These are phyloP conservation scores for Ostrea denselamellosa DNA, from an alignment of 1,140 invertebrate genomes.

Conservation along the genomic window DNA sequence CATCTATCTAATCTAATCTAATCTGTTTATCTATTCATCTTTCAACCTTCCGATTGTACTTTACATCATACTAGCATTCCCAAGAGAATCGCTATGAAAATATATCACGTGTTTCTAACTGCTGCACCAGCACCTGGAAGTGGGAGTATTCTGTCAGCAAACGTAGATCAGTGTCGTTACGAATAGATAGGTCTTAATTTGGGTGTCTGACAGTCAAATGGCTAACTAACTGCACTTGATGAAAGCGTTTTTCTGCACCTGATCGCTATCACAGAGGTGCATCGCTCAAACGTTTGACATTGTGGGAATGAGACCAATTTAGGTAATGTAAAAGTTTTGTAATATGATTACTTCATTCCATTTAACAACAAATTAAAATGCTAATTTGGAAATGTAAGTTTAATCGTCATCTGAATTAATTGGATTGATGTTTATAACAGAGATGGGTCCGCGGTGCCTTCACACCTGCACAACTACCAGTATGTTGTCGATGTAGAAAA, in stretches of 20 bases:
- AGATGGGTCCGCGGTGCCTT: background rate
- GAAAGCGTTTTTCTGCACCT: constrained; percentile 34
- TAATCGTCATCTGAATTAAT: constrained; percentile 25
- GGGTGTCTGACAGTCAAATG: constrained; percentile 27
- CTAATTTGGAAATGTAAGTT: constrained; percentile 40
- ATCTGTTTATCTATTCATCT: too few species aligned
- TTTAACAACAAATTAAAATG: constrained; percentile 30
- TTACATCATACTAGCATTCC: background rate
- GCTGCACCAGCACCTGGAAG: constrained; percentile 32
- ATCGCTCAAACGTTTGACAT: constrained; percentile 31
- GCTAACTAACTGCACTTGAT: background rate
- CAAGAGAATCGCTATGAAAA: background rate
- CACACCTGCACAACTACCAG: constrained; percentile 39
- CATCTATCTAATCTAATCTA: too few species aligned
- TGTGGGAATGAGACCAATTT: constrained; percentile 24
- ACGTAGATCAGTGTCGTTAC: constrained; percentile 32
- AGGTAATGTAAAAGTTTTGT: constrained; percentile 36
- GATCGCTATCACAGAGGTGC: constrained; percentile 20
- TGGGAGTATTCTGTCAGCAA: constrained; percentile 34
- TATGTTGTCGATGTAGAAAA: constrained; percentile 26
- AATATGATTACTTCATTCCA: constrained; percentile 31
- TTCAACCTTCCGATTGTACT: background rate
- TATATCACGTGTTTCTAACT: background rate
- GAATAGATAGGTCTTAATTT: constrained; percentile 31
- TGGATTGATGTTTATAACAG: constrained; percentile 3